Evolutionary conservation across 2,113 vertebrate genomes (phyloP), one percentile per base, ranked within the genome.

Genomic region (Peromyscus polionotus): DNA sequence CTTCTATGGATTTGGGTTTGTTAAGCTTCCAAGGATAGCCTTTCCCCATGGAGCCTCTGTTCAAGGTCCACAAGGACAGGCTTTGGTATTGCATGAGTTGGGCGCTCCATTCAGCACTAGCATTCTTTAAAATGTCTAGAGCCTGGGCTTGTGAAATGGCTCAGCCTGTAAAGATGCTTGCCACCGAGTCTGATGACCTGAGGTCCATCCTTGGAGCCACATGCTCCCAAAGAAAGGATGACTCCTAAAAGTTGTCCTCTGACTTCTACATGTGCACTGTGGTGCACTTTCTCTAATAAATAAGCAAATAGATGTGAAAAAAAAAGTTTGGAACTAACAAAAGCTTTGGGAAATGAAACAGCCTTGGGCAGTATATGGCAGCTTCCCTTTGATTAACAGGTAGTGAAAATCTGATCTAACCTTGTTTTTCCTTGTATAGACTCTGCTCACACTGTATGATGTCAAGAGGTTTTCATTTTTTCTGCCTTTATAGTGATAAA

Each of bases 281-380:
- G 81, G n/a, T 84, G 7, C 39, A n/a, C 59, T 12, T 22, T 24
- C n/a, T 65, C 59, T 31, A 65, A 84, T 17, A 63, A 28, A 63
- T 31, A 85, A 42, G 26, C 59, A 65, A 19, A 39, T 65, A 85
- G 13, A 42, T 85, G 59, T 28, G 2, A 24, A 8, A 59, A 59
- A 81, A 61, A n/a, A 31, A 70, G 84, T 73, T 68, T 93, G 45
- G 93, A 95, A 39, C 70, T 90, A 90, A 13, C 17, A 79, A 88
- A 61, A 86, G 26, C 85, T 57, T 96, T 96, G 68, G 61, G 88
- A 91, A 95, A 95, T 95, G 76, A 97, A 90, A 63, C 90, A 96
- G 76, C 88, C 92, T 84, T 89, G 75, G 28, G 39, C 51, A 81
- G 7, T 80, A 65, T 33, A 81, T 31, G 70, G 70, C 91, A 76